Base-by-base conservation (phyloP, 2,888 invertebrate genomes). In the Diarsia brunnea region DNA sequence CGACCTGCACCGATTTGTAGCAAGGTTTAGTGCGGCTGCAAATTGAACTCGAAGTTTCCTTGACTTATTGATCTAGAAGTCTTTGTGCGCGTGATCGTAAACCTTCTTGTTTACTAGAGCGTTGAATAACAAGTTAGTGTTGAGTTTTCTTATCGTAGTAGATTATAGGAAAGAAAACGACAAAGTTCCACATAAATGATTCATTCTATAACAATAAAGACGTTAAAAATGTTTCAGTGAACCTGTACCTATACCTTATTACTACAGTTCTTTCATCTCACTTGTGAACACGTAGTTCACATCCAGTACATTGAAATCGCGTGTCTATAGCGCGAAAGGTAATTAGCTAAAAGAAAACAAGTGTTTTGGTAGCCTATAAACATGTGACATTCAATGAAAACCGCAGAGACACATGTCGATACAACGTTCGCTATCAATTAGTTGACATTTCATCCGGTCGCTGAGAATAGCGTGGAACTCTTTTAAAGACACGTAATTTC, bases 401-500 rank as follows among this genome's bases (percentile, higher is more conserved):
- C 90, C 90, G 83, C 91, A 89, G 84, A 84, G 91, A 91, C 94
- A 94, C 90, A 93, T 94, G 94, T 90, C 92, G 81, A 89, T 90
- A 93, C 90, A 92, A 90, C 86, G 88, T 79, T 84, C 79, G 82
- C 38, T 78, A 80, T 81, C 82, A 94, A 94, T 94, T 94, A 95
- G 89, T 73, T 90, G 90, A 91, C 92, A 91, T 91, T 91, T 90
- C 90, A 90, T 91, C 91, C 91, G 90, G 89, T 89, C 63, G 87
- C 82, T 84, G 85, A 84, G 90, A 92, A 91, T 91, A 90, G 85
- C 89, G 86, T 87, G 88, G 92, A 92, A 92, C 89, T 89, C 85
- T 92, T 90, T 92, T 86, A 90, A 91, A 91, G 93, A 89, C 89
- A 90, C 76, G 90, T 93, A 93, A 93, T 94, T 94, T 93, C 89